A percentile compares a stretch with the other conserved stretches of the same genome.
Evolutionary conservation across 2,797 vertebrate genomes (phyloP).

Genomic region (Galaxias olidus): DNA sequence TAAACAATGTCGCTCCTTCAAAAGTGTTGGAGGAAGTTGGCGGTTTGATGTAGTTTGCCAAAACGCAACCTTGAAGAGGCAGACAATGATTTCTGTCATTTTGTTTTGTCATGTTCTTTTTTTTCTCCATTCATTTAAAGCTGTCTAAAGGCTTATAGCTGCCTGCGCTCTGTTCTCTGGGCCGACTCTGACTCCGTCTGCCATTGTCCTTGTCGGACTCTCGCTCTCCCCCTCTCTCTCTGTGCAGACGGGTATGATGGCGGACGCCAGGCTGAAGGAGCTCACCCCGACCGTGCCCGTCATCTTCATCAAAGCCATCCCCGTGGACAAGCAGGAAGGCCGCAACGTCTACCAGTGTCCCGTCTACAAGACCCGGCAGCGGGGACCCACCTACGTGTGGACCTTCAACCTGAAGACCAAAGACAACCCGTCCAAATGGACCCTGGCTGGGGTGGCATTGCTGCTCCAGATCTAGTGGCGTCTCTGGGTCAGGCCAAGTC

Average conservation of each 20-base stretch:
- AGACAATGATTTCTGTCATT: not conserved
- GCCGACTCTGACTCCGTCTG: not conserved
- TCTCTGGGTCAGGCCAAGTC: not conserved
- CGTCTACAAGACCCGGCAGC: conserved; percentile 88
- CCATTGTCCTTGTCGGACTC: not conserved
- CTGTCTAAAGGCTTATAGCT: too few relatives aligned
- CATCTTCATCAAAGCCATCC: conserved; percentile 87
- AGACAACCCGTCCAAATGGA: conserved; percentile 90
- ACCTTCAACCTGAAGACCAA: conserved; percentile 93
- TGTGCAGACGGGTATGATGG: conserved; percentile 80
- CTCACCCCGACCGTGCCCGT: conserved; percentile 87
- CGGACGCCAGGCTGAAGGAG: conserved; percentile 87
- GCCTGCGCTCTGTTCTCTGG: too few relatives aligned
- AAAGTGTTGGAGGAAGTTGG: not conserved
- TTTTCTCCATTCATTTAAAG: too few relatives aligned
- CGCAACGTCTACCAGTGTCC: conserved; percentile 85
- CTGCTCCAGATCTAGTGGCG: conserved; percentile 81
- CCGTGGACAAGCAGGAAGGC: conserved; percentile 84
- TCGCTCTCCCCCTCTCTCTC: not conserved
- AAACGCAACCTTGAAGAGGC: conserved; percentile 20
- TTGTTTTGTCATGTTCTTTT: too few relatives aligned
- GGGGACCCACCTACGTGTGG: conserved; percentile 92
- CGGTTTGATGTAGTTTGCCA: conserved; percentile 16
- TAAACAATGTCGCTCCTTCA: conserved; percentile 11
- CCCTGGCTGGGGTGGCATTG: conserved; percentile 88